phyloP scores from a whole-genome alignment of 2,888 invertebrate species.

The Eucriotettix oculatus region DNA sequence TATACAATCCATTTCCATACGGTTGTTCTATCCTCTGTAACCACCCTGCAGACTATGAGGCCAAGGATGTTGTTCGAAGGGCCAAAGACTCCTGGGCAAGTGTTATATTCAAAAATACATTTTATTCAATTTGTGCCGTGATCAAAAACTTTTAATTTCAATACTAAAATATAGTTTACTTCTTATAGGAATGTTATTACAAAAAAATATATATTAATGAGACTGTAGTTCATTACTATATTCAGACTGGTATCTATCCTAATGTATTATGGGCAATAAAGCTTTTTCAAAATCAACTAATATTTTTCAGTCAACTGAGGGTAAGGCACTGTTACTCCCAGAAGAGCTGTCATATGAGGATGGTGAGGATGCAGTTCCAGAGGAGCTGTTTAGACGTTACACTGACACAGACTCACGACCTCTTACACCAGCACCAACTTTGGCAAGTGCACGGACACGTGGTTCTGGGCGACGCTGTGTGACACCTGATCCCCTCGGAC shows the following conservation, averaged over 20 bases:
- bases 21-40: conserved; percentile 72
- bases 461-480: conserved; percentile 32
- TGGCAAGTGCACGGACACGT: conserved; percentile 24
- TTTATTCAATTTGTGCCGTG: too few relatives aligned
- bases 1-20: conserved; percentile 66
- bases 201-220: too few relatives aligned
- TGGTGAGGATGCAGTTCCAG: conserved; percentile 49
- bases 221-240: too few relatives aligned
- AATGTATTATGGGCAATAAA: too few relatives aligned
- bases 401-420: conserved; percentile 75
- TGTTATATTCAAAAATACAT: not conserved
- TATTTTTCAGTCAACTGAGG: conserved; percentile 18
- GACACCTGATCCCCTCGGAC: conserved; percentile 48
- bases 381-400: conserved; percentile 59
- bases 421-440: conserved; percentile 60
- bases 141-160: too few relatives aligned
- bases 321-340: conserved; percentile 17
- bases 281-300: too few relatives aligned
- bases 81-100: conserved; percentile 40
- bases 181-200: too few relatives aligned
- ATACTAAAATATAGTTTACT: too few relatives aligned
- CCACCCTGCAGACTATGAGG: conserved; percentile 60
- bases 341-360: conserved; percentile 24
- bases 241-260: too few relatives aligned
- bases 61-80: conserved; percentile 51